Base-by-base conservation (phyloP, 1,140 invertebrate genomes). In the Drosophila ficusphila region DNA sequence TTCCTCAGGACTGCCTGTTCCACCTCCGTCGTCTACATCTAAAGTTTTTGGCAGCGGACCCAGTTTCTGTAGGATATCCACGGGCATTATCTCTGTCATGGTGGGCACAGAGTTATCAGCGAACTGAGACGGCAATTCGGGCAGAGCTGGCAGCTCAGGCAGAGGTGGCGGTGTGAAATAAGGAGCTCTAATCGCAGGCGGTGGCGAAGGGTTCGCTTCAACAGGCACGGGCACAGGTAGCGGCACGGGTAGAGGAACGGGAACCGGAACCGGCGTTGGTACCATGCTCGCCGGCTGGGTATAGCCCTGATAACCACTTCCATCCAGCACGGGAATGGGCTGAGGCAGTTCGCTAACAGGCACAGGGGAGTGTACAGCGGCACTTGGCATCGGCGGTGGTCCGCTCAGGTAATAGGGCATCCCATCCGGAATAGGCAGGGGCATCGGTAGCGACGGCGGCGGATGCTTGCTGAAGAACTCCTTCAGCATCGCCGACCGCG, bases 381-480 rank as follows among this genome's bases (percentile, higher is more conserved):
- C 23, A n/a, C 36, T 52, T 23, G 75, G 3, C 47, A 73, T 42
- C 0, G 76, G 48, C 2, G 76, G 72, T 11, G 76, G 71, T 31
- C 18, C 67, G 25, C 34, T 62, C 16, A 73, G 29, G 9, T 34
- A 73, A 25, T 53, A 60, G n/a, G 69, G 69, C 46, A 72, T 51
- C 0, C 53, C 67, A 36, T 71, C 41, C 6, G 48, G 33, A 19
- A 57, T 14, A 7, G 41, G 2, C 36, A 69, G 36, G 36, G 34
- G 23, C 65, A 27, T 54, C 4, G 57, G 58, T 14, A 78, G 38
- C 6, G 82, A 61, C 6, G 82, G 82, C 25, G 82, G 82, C 9
- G 82, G 74, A 58, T 86, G 81, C 9, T 76, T 72, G 46, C 76
- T 77, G 25, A 81, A 82, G 69, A 78, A 88, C 29, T 86, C 83